These are phyloP conservation scores for Drosophila pectinifera DNA, from an alignment of 1,140 invertebrate species.

Conservation along the genomic window DNA sequence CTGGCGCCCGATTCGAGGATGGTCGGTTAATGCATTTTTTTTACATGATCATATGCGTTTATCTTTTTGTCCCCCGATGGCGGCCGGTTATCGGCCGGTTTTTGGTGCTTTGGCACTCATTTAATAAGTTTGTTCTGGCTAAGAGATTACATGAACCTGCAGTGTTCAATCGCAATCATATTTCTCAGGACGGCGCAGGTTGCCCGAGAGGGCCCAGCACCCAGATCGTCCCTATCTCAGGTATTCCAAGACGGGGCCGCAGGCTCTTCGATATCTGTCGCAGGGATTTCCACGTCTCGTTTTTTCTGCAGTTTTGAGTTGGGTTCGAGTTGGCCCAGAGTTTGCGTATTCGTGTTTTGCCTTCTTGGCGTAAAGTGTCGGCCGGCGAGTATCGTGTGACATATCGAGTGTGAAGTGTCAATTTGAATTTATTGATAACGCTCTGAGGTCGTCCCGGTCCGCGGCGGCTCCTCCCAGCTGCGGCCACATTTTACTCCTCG, in stretches of 20 bases:
- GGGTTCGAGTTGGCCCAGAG: conserved; percentile 21
- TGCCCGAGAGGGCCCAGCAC: not conserved
- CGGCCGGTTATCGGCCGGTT: conserved; percentile 60
- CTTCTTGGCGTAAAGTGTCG: conserved; percentile 51
- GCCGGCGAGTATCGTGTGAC: conserved; percentile 77
- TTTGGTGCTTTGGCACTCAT: conserved; percentile 75
- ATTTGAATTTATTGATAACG: conserved; percentile 85
- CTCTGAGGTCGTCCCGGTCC: conserved; percentile 56
- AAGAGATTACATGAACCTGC: conserved; percentile 85
- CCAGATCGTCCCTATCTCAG: conserved; percentile 2
- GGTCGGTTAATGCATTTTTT: conserved; percentile 75
- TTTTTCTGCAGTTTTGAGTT: conserved; percentile 48
- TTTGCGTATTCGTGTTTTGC: conserved; percentile 56
- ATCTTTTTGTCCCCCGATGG: conserved; percentile 74
- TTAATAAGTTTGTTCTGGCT: conserved; percentile 83
- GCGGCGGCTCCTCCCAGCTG: not conserved
- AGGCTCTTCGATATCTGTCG: conserved; percentile 36
- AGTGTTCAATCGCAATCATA: conserved; percentile 84
- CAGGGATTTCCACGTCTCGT: conserved; percentile 17
- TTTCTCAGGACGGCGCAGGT: conserved; percentile 24
- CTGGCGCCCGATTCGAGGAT: conserved; percentile 38
- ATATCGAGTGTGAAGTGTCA: conserved; percentile 85
- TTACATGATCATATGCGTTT: conserved; percentile 84
- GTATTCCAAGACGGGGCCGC: conserved; percentile 9
- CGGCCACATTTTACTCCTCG: conserved; percentile 24